A percentile compares a stretch with the other conserved stretches of the same genome.
phyloP scores from a whole-genome alignment of 2,113 vertebrate species.

The Psettodes erumei region DNA sequence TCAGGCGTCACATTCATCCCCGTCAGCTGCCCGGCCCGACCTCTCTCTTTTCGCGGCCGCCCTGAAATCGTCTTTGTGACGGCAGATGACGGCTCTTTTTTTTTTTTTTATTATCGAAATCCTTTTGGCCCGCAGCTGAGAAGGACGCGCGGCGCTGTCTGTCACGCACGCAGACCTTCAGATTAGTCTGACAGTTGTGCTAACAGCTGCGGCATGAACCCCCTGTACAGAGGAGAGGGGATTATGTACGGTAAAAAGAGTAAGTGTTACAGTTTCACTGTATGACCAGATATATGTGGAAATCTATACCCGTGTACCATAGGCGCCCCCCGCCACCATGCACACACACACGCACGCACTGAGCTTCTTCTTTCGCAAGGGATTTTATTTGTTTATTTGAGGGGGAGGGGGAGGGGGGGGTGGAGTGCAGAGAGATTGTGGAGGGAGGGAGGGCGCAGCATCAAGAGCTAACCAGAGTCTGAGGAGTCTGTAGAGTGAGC shows the following conservation, averaged over 20 bases:
- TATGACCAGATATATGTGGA: not conserved
- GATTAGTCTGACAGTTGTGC: not conserved
- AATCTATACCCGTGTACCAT: not conserved
- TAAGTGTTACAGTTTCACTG: not conserved
- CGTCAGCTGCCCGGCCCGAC: not conserved
- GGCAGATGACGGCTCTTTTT: slow-evolving; percentile 22
- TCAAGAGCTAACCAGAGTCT: slow-evolving; percentile 45
- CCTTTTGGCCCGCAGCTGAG: not conserved
- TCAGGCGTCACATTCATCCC: not conserved
- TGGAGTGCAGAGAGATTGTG: slow-evolving; percentile 1
- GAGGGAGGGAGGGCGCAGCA: slow-evolving; percentile 21
- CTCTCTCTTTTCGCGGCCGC: slow-evolving; percentile 20
- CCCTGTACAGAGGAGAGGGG: not conserved
- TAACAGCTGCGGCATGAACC: not conserved
- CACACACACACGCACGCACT: not conserved
- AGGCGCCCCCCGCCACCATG: too few relatives aligned
- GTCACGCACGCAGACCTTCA: not conserved
- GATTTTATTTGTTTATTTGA: too few relatives aligned
- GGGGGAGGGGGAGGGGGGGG: not conserved
- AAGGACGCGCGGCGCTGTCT: not conserved
- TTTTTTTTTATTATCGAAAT: too few relatives aligned
- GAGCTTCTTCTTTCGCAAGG: not conserved
- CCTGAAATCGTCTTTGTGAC: slow-evolving; percentile 25
- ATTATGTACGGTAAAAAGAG: not conserved
- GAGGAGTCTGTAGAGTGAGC: slow-evolving; percentile 17